A percentile compares a stretch with the other conserved stretches of the same genome.
These are phyloP conservation scores for Diorhabda carinulata DNA, from an alignment of 1,140 invertebrate species.

Conservation along the genomic window DNA sequence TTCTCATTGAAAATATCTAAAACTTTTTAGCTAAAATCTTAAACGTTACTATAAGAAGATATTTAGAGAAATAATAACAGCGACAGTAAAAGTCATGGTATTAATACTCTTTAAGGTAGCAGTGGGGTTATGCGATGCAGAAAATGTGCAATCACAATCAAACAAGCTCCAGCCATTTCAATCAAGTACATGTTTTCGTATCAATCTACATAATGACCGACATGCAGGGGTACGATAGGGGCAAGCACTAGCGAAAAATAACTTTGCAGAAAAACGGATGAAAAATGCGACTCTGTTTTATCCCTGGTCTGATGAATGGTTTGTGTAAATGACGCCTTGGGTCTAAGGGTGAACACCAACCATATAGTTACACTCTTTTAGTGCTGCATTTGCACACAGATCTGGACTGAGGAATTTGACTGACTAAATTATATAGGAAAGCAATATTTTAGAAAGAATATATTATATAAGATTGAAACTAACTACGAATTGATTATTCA, in stretches of 20 bases:
- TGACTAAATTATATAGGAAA: no score
- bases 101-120: no score
- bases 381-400: neutral
- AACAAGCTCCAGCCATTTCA: neutral
- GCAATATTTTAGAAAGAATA: no score
- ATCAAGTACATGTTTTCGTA: neutral
- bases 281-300: neutral
- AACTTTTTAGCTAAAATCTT: no score
- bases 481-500: no score
- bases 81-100: no score
- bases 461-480: no score
- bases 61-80: no score
- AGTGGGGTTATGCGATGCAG: neutral
- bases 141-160: neutral
- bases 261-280: neutral
- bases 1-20: no score
- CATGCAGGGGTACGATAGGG: neutral
- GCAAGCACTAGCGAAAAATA: neutral
- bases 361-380: neutral
- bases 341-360: neutral
- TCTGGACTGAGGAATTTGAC: neutral
- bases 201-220: neutral
- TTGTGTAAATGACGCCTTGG: neutral
- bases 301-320: conserved; percentile 1
- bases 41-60: no score